phyloP scores from a whole-genome alignment of 2,888 invertebrate genomes.

The Scaptodrosophila latifasciaeformis region DNA sequence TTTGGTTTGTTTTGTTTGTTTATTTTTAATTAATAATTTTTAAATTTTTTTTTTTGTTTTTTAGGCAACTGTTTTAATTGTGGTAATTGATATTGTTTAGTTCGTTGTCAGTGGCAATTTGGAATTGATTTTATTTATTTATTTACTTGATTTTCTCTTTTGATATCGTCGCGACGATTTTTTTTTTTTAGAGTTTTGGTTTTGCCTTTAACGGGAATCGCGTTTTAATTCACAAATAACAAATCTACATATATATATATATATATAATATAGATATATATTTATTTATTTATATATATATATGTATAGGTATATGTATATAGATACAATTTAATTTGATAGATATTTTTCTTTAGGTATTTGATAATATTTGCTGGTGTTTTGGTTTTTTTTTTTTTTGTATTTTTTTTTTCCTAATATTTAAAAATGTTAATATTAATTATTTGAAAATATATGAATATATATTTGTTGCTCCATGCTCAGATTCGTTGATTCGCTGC shows the following conservation, averaged over 20 bases:
- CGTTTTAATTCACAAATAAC: too few species aligned
- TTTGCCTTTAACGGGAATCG: too few species aligned
- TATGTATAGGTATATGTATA: too few species aligned
- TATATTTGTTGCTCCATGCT: constrained; percentile 22
- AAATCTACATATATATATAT: too few species aligned
- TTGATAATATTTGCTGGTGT: too few species aligned
- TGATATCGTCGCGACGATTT: constrained; percentile 12
- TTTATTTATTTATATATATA: not conserved
- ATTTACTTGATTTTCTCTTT: constrained; percentile 30
- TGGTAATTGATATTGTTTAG: constrained; percentile 4
- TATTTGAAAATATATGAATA: constrained; percentile 6
- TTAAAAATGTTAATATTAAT: constrained; percentile 3
- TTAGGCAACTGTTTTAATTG: constrained; percentile 3
- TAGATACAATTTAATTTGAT: too few species aligned
- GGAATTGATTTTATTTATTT: constrained; percentile 2
- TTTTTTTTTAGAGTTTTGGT: constrained; percentile 19
- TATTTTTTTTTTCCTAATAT: constrained; percentile 10
- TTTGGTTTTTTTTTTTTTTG: not conserved
- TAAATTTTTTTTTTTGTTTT: constrained; percentile 7
- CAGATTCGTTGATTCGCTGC: constrained; percentile 57
- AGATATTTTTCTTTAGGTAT: too few species aligned
- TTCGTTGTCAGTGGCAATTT: too few species aligned
- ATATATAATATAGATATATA: too few species aligned
- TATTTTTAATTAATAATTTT: constrained; percentile 6
- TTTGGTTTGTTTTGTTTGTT: constrained; percentile 12